These are phyloP conservation scores for Oscheius onirici DNA, from an alignment of 2,888 invertebrate species.

Conservation along the genomic window DNA sequence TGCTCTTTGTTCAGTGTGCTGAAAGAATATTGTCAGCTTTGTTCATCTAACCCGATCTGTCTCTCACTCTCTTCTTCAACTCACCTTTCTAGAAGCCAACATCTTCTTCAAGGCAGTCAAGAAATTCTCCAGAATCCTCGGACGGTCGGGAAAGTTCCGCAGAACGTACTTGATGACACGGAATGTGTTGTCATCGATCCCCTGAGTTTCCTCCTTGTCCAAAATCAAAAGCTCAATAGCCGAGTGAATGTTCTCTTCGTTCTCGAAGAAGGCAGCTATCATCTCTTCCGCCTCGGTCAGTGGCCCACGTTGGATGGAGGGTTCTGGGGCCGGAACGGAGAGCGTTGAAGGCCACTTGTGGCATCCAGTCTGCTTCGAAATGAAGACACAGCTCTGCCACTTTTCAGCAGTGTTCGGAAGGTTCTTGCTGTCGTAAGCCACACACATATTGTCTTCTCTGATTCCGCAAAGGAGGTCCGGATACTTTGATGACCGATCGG, in stretches of 20 bases:
- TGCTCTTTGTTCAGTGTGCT: conserved; percentile 41
- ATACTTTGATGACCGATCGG: conserved; percentile 6
- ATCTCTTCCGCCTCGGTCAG: conserved; percentile 31
- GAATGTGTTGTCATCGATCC: conserved; percentile 22
- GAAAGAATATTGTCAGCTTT: conserved; percentile 1
- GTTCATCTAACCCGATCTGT: not conserved
- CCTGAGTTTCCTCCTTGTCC: conserved; percentile 17
- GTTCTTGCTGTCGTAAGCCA: conserved; percentile 49
- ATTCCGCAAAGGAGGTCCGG: conserved; percentile 26
- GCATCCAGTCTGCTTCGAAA: conserved; percentile 40
- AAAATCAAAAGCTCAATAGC: conserved; percentile 23
- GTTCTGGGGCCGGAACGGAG: conserved; percentile 28
- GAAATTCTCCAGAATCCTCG: conserved; percentile 35
- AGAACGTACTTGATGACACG: conserved; percentile 42
- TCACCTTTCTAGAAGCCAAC: conserved; percentile 34
- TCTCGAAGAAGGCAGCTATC: conserved; percentile 37
- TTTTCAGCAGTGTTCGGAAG: conserved; percentile 47
- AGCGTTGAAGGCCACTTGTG: conserved; percentile 42
- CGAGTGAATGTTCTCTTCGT: conserved; percentile 29
- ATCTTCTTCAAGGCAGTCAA: conserved; percentile 26
- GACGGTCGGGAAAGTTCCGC: conserved; percentile 44
- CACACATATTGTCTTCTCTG: conserved; percentile 35
- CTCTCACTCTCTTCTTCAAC: not conserved
- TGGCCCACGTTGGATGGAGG: conserved; percentile 7
- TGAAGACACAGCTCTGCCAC: conserved; percentile 47